These are phyloP conservation scores for Myoxocephalus aenaeus DNA, from an alignment of 2,797 vertebrate species.

Conservation along the genomic window DNA sequence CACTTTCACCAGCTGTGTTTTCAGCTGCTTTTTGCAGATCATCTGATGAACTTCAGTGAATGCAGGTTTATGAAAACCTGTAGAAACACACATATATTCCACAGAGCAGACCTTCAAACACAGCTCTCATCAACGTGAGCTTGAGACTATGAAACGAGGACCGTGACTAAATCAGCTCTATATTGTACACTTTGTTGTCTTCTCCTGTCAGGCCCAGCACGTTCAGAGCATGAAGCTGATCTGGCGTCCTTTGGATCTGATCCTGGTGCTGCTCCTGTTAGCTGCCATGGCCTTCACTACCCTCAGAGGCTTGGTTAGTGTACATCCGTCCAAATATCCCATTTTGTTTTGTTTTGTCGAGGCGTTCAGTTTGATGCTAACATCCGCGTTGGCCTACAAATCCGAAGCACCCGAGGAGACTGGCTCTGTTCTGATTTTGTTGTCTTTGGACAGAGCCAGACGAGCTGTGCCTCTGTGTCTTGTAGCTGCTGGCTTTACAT, in stretches of 20 bases:
- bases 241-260: conserved; percentile 86
- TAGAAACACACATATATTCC: too few relatives aligned
- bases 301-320: conserved; percentile 90
- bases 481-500: background rate
- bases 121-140: background rate
- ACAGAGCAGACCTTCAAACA: background rate
- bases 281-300: conserved; percentile 85
- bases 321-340: background rate
- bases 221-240: conserved; percentile 86
- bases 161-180: conserved; percentile 1
- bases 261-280: conserved; percentile 82
- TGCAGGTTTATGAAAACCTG: too few relatives aligned
- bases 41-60: background rate
- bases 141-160: background rate
- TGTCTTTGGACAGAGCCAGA: background rate
- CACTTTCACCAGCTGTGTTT: background rate
- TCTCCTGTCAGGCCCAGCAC: conserved; percentile 79
- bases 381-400: background rate
- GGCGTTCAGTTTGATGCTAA: too few relatives aligned
- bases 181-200: conserved; percentile 1
- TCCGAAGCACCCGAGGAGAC: too few relatives aligned
- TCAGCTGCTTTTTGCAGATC: too few relatives aligned
- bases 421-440: too few relatives aligned
- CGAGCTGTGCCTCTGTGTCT: background rate
- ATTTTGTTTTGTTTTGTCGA: too few relatives aligned